phyloP scores from a whole-genome alignment of 2,113 vertebrate species.

The Stegastes partitus region DNA sequence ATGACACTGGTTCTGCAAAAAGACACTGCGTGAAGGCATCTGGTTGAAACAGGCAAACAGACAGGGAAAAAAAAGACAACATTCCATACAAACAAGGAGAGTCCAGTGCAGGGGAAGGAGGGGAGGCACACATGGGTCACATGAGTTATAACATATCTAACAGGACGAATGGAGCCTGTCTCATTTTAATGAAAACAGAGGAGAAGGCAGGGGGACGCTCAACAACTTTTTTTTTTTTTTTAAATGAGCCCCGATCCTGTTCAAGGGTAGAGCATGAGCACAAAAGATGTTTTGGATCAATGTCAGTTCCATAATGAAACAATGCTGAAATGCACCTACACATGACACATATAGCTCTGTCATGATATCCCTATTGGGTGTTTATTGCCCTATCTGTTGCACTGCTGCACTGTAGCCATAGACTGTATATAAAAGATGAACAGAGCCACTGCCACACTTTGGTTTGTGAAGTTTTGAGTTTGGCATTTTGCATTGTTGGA shows the following conservation, averaged over 20 bases:
- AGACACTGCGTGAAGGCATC: conserved; percentile 76
- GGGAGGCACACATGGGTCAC: conserved; percentile 50
- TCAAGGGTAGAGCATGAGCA: conserved; percentile 13
- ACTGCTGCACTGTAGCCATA: no score
- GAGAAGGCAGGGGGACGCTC: conserved; percentile 19
- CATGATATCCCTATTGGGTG: not conserved
- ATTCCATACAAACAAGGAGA: conserved; percentile 71
- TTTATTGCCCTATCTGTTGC: not conserved
- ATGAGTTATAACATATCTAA: conserved; percentile 54
- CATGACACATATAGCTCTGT: not conserved
- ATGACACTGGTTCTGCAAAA: conserved; percentile 84
- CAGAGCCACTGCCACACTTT: no score
- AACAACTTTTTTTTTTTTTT: conserved; percentile 4
- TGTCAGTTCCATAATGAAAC: no score
- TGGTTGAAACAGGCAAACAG: conserved; percentile 77
- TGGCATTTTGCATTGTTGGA: no score
- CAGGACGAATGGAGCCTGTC: conserved; percentile 50
- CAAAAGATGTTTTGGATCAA: not conserved
- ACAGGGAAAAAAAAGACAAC: conserved; percentile 65
- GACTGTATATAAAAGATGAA: no score
- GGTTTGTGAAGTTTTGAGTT: no score
- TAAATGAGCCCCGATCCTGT: conserved; percentile 12
- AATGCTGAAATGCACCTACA: no score
- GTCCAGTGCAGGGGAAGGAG: conserved; percentile 34
- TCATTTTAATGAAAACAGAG: conserved; percentile 37